Evolutionary conservation across 1,140 invertebrate species (phyloP).

Genomic region (Oedothorax gibbosus): DNA sequence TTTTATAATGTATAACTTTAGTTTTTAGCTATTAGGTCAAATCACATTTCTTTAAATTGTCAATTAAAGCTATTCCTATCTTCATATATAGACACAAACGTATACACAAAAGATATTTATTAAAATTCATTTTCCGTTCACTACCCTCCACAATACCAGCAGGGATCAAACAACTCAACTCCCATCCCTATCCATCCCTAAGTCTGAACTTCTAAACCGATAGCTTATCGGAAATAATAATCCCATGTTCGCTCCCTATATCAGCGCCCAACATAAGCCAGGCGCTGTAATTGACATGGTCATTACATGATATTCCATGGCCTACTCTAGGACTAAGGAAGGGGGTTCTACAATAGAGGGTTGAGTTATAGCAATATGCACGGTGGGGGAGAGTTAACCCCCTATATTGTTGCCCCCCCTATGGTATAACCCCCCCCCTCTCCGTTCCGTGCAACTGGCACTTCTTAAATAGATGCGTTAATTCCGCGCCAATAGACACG

Average conservation of each 20-base stretch:
- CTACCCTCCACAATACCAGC: constrained; percentile 1
- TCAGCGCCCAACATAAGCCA: constrained; percentile 57
- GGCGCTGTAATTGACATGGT: constrained; percentile 58
- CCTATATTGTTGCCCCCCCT: constrained; percentile 1
- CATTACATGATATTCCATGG: constrained; percentile 57
- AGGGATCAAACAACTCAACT: constrained; percentile 31
- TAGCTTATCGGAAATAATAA: constrained; percentile 61
- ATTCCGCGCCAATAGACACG: constrained; percentile 35
- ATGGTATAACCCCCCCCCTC: not conserved
- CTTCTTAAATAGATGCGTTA: constrained; percentile 57
- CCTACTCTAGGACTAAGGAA: constrained; percentile 1
- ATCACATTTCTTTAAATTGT: no score
- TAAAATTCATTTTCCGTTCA: not conserved
- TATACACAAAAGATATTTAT: no score
- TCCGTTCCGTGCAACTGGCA: constrained; percentile 46
- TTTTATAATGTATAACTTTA: no score
- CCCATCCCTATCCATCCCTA: not conserved
- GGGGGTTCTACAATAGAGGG: constrained; percentile 47
- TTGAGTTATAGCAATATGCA: constrained; percentile 59
- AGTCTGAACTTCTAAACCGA: constrained; percentile 39
- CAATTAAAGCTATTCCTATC: no score
- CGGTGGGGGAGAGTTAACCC: constrained; percentile 31
- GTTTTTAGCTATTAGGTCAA: no score
- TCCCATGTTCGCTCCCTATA: constrained; percentile 37
- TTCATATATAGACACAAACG: no score